Conservation (phyloP, 2,888 invertebrate species). For the Eustalomyia histrio region DNA sequence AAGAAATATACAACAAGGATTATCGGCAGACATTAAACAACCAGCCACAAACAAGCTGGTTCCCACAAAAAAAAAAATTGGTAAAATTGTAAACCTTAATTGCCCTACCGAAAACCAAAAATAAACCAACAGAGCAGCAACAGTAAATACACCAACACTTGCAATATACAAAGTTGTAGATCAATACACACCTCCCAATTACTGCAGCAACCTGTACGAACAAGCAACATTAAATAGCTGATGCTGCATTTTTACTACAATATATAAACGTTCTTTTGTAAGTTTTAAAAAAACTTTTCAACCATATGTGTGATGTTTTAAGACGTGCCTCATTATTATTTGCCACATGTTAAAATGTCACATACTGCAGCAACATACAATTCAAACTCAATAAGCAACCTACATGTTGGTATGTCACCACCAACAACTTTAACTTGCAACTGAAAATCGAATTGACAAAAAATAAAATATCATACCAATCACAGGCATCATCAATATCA, state of each 20-base stretch:
- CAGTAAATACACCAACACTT: conserved; percentile 15
- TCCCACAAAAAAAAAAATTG: conserved; percentile 61
- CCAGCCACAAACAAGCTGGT: conserved; percentile 17
- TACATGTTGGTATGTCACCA: conserved; percentile 60
- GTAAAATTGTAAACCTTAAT: conserved; percentile 53
- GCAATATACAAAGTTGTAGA: conserved; percentile 29
- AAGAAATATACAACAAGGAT: conserved; percentile 47
- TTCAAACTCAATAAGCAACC: conserved; percentile 63
- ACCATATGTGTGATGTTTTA: conserved; percentile 62
- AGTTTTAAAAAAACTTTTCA: conserved; percentile 27
- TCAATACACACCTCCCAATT: conserved; percentile 55
- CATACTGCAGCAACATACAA: conserved; percentile 55
- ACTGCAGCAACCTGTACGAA: conserved; percentile 43
- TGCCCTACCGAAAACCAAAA: conserved; percentile 36
- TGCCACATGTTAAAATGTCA: conserved; percentile 65
- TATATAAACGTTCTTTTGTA: conserved; percentile 7
- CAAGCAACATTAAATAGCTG: background rate
- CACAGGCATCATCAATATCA: conserved; percentile 50
- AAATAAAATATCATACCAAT: conserved; percentile 26
- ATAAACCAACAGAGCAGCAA: no score
- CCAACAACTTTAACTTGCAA: conserved; percentile 15
- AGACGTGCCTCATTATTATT: conserved; percentile 65
- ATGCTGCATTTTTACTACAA: background rate
- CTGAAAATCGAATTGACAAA: conserved; percentile 11
- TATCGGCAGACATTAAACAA: conserved; percentile 64